Evolutionary conservation across 2,113 vertebrate species (phyloP), one percentile per base, ranked within the genome.

Genomic region (Prolemur simus): DNA sequence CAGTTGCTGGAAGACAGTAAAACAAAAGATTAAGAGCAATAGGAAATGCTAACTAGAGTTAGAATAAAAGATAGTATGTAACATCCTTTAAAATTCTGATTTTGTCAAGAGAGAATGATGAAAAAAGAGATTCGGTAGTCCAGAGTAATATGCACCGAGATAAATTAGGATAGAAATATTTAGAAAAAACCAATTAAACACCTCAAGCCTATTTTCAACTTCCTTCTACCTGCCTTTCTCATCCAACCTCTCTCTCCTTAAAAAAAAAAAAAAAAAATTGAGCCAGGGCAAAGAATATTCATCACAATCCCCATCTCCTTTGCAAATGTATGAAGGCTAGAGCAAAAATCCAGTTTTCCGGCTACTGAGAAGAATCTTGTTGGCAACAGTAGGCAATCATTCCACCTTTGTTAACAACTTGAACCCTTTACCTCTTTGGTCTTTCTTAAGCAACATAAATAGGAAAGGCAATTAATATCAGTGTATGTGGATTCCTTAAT

Each of bases 231-330:
- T 58, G 2, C 58, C 60, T 95, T 29, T 63, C 4, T 94, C 18
- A 64, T 25, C 34, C 2, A 73, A 39, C 7, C 11, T 90, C 4
- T 66, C 6, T 74, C 37, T 91, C 11, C 7, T 60, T 58, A 37
- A 90, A 58, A 32, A 54, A 29, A 25, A n/a, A 37, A 39, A 74
- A 27, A 49, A 49, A 63, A 21, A 29, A n/a, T 2, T 39, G 6
- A 83, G 17, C 13, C 54, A 86, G 18, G 23, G 37, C 32, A 76
- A 39, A 77, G 1, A n/a, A 3, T 39, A 66, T 60, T 81, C 3
- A 1, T 4, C 37, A 45, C 27, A 52, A 37, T 37, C 4, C 6
- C 6, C 4, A 82, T 1, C 3, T 4, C 1, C n/a, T 68, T 27
- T 56, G 37, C 9, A 82, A 66, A 25, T 68, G 32, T 84, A 25